These are phyloP conservation scores for Pseudobourletiella spinata DNA, from an alignment of 1,140 invertebrate genomes.

Conservation along the genomic window DNA sequence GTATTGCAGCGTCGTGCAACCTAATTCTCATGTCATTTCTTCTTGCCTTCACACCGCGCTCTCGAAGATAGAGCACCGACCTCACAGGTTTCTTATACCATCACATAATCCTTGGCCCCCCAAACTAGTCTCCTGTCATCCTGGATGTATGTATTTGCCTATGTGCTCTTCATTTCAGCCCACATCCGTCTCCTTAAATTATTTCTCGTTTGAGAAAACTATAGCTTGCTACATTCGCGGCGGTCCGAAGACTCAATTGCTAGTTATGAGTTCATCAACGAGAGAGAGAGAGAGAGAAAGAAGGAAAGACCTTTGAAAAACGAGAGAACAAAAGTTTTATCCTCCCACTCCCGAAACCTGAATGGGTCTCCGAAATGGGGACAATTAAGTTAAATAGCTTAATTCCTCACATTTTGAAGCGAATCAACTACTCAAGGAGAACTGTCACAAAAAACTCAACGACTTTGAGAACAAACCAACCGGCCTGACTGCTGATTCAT, in stretches of 20 bases:
- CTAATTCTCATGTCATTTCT: slow-evolving; percentile 9
- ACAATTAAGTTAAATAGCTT: no score
- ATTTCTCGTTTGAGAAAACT: background rate
- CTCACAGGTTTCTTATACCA: background rate
- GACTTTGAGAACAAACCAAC: no score
- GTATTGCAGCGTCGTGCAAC: background rate
- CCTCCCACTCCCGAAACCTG: no score
- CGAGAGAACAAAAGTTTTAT: no score
- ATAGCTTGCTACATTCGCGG: background rate
- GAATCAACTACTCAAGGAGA: no score
- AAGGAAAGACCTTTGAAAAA: background rate
- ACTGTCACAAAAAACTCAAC: no score
- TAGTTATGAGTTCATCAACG: background rate
- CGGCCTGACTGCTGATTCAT: no score
- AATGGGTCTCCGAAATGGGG: no score
- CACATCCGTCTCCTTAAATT: background rate
- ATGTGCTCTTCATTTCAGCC: background rate
- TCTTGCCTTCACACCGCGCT: background rate
- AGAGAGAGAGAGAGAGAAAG: background rate
- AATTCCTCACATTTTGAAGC: no score
- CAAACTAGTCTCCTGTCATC: background rate
- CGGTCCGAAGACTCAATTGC: background rate
- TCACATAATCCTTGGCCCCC: background rate
- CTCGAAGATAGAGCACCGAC: background rate
- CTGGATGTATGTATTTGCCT: background rate